These are phyloP conservation scores for Agrenia bidenticulata DNA, from an alignment of 2,888 invertebrate genomes.

Conservation along the genomic window DNA sequence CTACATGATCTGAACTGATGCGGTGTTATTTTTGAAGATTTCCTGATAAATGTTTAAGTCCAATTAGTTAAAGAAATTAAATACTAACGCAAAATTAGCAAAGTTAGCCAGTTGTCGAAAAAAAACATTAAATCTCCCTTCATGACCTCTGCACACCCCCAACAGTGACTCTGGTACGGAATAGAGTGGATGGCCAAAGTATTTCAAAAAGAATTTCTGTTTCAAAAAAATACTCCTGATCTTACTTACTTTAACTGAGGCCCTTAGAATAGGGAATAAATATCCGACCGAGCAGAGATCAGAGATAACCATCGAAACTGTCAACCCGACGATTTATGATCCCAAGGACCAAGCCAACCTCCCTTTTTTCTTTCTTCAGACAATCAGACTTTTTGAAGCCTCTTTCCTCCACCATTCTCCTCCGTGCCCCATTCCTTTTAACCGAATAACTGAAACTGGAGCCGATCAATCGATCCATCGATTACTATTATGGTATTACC, in stretches of 20 bases:
- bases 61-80: too few species aligned
- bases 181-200: too few species aligned
- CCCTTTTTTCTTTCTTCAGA: slow-evolving; percentile 14
- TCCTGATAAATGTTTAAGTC: too few species aligned
- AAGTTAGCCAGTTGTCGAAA: too few species aligned
- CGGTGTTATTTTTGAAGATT: too few species aligned
- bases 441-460: not conserved
- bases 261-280: slow-evolving; percentile 40
- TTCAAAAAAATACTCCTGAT: too few species aligned
- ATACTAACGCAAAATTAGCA: too few species aligned
- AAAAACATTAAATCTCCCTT: too few species aligned
- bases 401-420: slow-evolving; percentile 5
- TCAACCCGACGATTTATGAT: slow-evolving; percentile 47
- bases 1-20: too few species aligned
- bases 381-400: slow-evolving; percentile 14
- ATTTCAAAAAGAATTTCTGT: too few species aligned
- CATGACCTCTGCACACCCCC: too few species aligned
- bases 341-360: slow-evolving; percentile 26
- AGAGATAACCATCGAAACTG: slow-evolving; percentile 47
- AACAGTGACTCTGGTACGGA: too few species aligned
- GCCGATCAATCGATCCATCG: slow-evolving; percentile 5
- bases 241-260: not conserved
- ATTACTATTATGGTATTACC: not conserved
- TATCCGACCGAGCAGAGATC: slow-evolving; percentile 48
- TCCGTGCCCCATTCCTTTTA: not conserved